phyloP scores from a whole-genome alignment of 2,797 vertebrate genomes.

The Octomys mimax region DNA sequence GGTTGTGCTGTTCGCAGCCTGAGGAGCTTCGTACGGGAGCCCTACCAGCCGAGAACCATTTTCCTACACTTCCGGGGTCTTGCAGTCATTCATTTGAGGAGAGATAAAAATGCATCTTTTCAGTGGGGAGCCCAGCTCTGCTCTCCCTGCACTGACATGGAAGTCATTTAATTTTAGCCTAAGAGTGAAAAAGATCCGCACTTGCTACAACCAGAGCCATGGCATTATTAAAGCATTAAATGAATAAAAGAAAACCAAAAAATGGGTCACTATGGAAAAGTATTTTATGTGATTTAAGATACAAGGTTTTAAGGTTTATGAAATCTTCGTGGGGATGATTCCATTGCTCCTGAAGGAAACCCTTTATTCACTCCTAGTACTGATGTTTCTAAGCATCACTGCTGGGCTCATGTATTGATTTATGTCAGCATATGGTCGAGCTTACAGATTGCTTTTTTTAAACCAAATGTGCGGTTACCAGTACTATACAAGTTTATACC shows the following conservation, averaged over 20 bases:
- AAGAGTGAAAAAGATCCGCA: neutral
- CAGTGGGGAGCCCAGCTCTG: neutral
- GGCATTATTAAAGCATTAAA: constrained; percentile 65
- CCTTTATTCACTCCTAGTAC: constrained; percentile 5
- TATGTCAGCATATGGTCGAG: constrained; percentile 46
- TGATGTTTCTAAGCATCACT: constrained; percentile 49
- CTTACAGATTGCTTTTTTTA: constrained; percentile 61
- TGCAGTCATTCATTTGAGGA: constrained; percentile 32
- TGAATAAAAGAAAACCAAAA: constrained; percentile 31
- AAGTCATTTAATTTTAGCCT: constrained; percentile 44
- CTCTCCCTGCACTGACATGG: neutral
- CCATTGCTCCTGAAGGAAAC: neutral
- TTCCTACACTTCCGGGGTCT: neutral
- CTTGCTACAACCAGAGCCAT: neutral
- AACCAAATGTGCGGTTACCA: constrained; percentile 58
- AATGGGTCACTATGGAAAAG: neutral
- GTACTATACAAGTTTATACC: constrained; percentile 58
- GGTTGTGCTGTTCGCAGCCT: neutral
- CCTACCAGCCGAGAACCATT: neutral
- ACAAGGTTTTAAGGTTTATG: constrained; percentile 41
- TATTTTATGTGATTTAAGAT: constrained; percentile 41
- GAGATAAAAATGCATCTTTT: neutral
- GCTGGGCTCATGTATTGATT: constrained; percentile 43
- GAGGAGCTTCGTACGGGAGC: neutral
- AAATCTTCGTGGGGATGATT: neutral